Base-by-base conservation (phyloP, 2,888 invertebrate genomes). In the Hanleya hanleyi region DNA sequence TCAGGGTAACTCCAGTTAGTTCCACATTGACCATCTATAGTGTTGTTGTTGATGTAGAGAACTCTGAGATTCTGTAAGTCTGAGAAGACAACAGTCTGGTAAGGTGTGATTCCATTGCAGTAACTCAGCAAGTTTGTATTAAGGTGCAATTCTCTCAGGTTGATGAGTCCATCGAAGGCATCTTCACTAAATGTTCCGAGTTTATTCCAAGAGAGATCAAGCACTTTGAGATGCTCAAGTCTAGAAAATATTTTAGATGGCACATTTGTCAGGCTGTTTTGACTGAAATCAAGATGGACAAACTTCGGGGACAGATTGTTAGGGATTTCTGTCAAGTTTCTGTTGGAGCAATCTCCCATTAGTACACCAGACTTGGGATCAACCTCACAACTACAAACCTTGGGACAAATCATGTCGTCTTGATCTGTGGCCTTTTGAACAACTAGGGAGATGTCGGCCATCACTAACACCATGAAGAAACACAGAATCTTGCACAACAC, bases 371-470 rank as follows among this genome's bases (percentile, higher is more conserved):
- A 57, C 12, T 22, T 15, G 2, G 4, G 4, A 22, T 29, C 32
- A 15, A 29, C 22, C 32, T 4, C 57, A 57, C 57, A 57, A 4
- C 26, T 29, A 57, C 57, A 57, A 4, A 57, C 12, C 4, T 26
- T 57, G 26, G 22, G 57, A 29, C 57, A 57, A 29, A 57, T 57
- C 57, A n/a, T n/a, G n/a, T n/a, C n/a, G n/a, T n/a, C n/a, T n/a
- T n/a, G n/a, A n/a, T n/a, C n/a, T n/a, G n/a, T n/a, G n/a, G n/a
- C n/a, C n/a, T n/a, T n/a, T n/a, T n/a, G n/a, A n/a, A n/a, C n/a
- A n/a, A n/a, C n/a, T n/a, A n/a, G n/a, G n/a, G n/a, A n/a, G n/a
- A n/a, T n/a, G n/a, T n/a, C n/a, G n/a, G n/a, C n/a, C n/a, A n/a
- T n/a, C n/a, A n/a, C n/a, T n/a, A n/a, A n/a, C n/a, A n/a, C n/a